Percentiles rank a stretch among this genome's conserved stretches.
These are phyloP conservation scores for Epizoanthus rinbou DNA, from an alignment of 92 coral and sea anemone genomes.

Conservation along the genomic window DNA sequence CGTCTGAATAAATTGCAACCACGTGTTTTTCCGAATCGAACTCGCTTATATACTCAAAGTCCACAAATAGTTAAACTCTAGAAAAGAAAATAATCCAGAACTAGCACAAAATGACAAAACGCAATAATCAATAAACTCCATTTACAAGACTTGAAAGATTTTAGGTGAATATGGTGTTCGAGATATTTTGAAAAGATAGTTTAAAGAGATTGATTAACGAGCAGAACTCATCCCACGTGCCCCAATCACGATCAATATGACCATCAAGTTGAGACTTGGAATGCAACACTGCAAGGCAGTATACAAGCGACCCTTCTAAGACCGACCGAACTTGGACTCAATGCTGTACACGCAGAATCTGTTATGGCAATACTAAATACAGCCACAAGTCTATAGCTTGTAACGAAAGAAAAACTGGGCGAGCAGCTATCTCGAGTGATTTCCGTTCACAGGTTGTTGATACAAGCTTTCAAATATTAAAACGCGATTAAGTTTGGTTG, in stretches of 20 bases:
- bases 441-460: conserved; percentile 32
- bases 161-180: no score
- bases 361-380: not conserved
- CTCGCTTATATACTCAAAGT: not conserved
- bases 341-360: not conserved
- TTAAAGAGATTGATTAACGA: no score
- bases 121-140: no score
- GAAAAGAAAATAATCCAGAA: not conserved
- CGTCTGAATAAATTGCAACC: conserved; percentile 7
- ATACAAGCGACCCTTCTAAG: no score
- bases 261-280: no score
- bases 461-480: conserved; percentile 42
- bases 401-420: not conserved
- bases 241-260: no score
- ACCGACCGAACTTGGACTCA: no score
- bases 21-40: not conserved
- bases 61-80: not conserved
- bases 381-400: not conserved
- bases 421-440: conserved; percentile 20
- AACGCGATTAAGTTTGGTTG: conserved; percentile 34
- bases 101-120: not conserved
- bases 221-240: no score
- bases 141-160: no score
- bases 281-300: no score
- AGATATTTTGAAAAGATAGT: no score